A percentile compares a stretch with the other conserved stretches of the same genome.
Evolutionary conservation across 2,888 invertebrate species (phyloP).

Genomic region (Cyclophora albipunctata): DNA sequence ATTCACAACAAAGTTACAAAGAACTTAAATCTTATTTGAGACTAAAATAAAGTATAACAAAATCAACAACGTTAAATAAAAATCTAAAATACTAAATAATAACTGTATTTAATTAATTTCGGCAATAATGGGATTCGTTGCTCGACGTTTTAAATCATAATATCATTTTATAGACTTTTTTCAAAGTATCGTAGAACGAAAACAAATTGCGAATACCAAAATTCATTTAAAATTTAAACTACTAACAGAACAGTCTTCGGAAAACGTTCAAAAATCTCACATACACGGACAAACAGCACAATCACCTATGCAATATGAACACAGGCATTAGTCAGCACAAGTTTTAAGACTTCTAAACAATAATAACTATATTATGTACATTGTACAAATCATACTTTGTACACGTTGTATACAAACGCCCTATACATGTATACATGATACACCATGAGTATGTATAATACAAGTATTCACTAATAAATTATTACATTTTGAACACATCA

Average conservation of each 20-base stretch:
- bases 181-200: too few relatives aligned
- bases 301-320: constrained; percentile 11
- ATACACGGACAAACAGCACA: constrained; percentile 3
- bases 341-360: background rate
- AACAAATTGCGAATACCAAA: too few relatives aligned
- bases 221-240: background rate
- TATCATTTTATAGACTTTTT: too few relatives aligned
- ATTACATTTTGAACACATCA: constrained; percentile 42
- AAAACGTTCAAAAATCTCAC: constrained; percentile 2
- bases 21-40: background rate
- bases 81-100: constrained; percentile 7
- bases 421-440: background rate
- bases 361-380: background rate
- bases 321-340: constrained; percentile 1
- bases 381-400: background rate
- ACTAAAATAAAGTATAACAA: constrained; percentile 10
- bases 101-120: background rate
- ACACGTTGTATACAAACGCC: constrained; percentile 1
- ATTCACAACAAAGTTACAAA: constrained; percentile 5
- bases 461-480: constrained; percentile 3
- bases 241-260: constrained; percentile 1
- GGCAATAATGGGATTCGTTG: too few relatives aligned
- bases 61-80: constrained; percentile 17
- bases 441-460: too few relatives aligned
- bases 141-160: too few relatives aligned